Percentiles rank a stretch among this genome's conserved stretches.
phyloP scores from a whole-genome alignment of 2,797 vertebrate species.

The Spinus olivaceus region DNA sequence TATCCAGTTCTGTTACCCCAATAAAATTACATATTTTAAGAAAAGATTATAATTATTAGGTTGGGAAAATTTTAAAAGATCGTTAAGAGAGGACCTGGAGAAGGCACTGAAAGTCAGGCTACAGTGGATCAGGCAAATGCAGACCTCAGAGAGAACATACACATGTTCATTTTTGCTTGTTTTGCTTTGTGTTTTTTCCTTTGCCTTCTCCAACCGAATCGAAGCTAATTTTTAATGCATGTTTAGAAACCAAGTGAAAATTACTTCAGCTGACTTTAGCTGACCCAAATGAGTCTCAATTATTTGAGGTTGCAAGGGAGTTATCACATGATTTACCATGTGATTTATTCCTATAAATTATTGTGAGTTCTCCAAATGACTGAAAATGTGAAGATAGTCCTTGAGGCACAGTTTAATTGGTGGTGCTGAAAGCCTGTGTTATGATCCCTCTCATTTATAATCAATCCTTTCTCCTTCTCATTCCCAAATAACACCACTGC shows the following conservation, averaged over 20 bases:
- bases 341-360: slow-evolving; percentile 21
- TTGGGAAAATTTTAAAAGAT: background rate
- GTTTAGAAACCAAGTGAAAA: slow-evolving; percentile 16
- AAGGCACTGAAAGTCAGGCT: background rate
- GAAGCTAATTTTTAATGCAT: slow-evolving; percentile 17
- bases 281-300: background rate
- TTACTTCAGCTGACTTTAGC: slow-evolving; percentile 31
- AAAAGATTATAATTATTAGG: background rate
- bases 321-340: background rate
- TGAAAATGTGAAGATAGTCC: background rate
- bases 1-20: background rate
- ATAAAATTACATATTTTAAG: background rate
- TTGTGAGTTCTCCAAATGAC: background rate
- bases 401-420: slow-evolving; percentile 39
- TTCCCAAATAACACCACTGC: background rate
- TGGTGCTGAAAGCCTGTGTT: background rate
- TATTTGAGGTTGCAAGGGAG: slow-evolving; percentile 1
- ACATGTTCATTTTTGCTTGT: rapidly evolving
- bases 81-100: background rate
- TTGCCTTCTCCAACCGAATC: background rate
- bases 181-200: background rate
- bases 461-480: background rate
- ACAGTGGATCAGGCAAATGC: background rate
- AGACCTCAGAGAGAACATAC: background rate
- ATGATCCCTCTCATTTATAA: background rate